Evolutionary conservation across 2,797 vertebrate species (phyloP).

Genomic region (Pelodytes ibericus): DNA sequence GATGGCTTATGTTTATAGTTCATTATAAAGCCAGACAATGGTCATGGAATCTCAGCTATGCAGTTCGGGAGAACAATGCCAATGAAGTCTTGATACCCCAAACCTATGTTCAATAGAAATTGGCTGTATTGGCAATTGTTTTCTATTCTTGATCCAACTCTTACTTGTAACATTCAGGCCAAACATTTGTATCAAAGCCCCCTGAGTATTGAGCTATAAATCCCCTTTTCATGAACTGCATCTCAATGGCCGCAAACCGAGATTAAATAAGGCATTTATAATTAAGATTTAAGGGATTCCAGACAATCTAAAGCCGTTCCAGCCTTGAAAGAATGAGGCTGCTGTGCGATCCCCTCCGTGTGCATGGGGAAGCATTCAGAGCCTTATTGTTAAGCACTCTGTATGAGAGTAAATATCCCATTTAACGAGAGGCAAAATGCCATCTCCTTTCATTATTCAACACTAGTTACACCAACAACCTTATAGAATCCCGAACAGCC

Average conservation of each 20-base stretch:
- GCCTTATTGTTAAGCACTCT: slow-evolving; percentile 15
- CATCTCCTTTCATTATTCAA: background rate
- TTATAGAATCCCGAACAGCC: accelerated
- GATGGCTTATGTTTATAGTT: background rate
- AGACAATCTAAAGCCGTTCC: slow-evolving; percentile 67
- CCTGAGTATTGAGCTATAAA: slow-evolving; percentile 60
- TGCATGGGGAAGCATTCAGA: slow-evolving; percentile 11
- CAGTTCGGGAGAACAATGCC: background rate
- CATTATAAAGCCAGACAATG: background rate
- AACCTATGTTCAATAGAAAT: background rate
- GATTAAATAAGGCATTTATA: slow-evolving; percentile 74
- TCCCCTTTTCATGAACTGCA: slow-evolving; percentile 67
- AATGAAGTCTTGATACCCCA: background rate
- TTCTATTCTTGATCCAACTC: slow-evolving; percentile 43
- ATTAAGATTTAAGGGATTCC: slow-evolving; percentile 72
- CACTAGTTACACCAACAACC: background rate
- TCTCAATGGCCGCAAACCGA: slow-evolving; percentile 68
- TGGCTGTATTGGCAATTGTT: slow-evolving; percentile 26
- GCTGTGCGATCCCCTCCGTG: slow-evolving; percentile 39
- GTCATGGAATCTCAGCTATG: background rate
- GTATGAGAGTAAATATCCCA: slow-evolving; percentile 4
- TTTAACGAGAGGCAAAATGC: slow-evolving; percentile 41
- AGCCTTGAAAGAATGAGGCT: slow-evolving; percentile 68
- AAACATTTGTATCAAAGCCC: slow-evolving; percentile 38
- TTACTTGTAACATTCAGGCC: slow-evolving; percentile 36